Percentiles rank a stretch among this genome's conserved stretches.
Evolutionary conservation across 2,888 invertebrate species (phyloP).

Genomic region (Cybosia mesomella): DNA sequence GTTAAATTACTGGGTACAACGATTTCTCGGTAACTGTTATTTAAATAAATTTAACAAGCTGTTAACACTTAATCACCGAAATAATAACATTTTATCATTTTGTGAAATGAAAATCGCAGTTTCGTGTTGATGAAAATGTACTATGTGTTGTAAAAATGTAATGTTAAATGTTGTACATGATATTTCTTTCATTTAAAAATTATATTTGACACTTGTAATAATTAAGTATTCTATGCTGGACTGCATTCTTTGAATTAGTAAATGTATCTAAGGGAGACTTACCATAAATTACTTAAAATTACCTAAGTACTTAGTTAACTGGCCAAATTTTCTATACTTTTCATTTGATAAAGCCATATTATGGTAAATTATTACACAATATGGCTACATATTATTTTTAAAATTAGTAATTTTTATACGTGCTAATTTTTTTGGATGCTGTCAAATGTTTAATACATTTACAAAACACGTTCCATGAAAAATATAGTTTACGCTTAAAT

Average conservation of each 20-base stretch:
- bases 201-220: not conserved
- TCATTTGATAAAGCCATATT: not conserved
- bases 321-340: not conserved
- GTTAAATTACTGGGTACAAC: slow-evolving; percentile 31
- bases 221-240: not conserved
- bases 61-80: not conserved
- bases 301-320: not conserved
- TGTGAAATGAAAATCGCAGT: not conserved
- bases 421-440: not conserved
- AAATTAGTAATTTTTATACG: not conserved
- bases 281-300: not conserved
- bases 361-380: not conserved
- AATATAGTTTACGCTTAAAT: slow-evolving; percentile 10
- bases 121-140: not conserved
- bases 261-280: not conserved
- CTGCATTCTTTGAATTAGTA: not conserved
- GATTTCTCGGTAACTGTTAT: not conserved
- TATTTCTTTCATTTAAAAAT: not conserved
- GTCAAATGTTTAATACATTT: not conserved
- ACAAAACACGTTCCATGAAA: not conserved
- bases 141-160: no score
- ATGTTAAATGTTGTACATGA: not conserved
- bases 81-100: not conserved
- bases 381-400: not conserved
- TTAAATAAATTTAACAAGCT: not conserved